These are phyloP conservation scores for Ivindomyrus marchei DNA, from an alignment of 2,113 vertebrate species.

Conservation along the genomic window DNA sequence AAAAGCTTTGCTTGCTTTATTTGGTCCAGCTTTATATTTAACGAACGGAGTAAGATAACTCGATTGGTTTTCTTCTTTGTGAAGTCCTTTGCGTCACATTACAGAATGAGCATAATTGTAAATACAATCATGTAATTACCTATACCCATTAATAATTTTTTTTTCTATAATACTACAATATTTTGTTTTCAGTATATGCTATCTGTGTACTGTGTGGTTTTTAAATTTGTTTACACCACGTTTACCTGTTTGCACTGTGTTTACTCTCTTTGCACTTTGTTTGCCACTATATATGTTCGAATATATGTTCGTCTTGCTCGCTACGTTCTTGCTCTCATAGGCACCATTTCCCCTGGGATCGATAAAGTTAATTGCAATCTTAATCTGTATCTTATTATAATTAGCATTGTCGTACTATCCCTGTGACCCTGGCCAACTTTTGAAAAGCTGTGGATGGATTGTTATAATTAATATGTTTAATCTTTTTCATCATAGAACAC, in stretches of 20 bases:
- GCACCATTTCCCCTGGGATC: neutral
- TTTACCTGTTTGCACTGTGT: no score
- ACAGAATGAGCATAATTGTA: neutral
- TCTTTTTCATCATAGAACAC: neutral
- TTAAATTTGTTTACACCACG: neutral
- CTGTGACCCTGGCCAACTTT: neutral
- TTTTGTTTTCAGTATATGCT: neutral
- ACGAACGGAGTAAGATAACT: neutral
- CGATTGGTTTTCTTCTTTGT: neutral
- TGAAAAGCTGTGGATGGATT: neutral
- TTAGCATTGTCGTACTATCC: neutral
- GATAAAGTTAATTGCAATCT: neutral
- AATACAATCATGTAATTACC: neutral
- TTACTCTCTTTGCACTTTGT: neutral
- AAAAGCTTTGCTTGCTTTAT: neutral
- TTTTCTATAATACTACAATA: neutral
- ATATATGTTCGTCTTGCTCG: neutral
- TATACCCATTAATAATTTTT: neutral
- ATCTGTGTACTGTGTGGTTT: neutral
- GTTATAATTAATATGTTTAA: neutral
- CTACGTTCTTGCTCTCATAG: neutral
- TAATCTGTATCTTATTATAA: neutral
- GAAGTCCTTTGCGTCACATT: neutral
- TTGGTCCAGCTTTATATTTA: neutral
- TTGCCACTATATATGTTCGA: neutral